phyloP scores from a whole-genome alignment of 1,140 invertebrate species.

The Gryllus bimaculatus region DNA sequence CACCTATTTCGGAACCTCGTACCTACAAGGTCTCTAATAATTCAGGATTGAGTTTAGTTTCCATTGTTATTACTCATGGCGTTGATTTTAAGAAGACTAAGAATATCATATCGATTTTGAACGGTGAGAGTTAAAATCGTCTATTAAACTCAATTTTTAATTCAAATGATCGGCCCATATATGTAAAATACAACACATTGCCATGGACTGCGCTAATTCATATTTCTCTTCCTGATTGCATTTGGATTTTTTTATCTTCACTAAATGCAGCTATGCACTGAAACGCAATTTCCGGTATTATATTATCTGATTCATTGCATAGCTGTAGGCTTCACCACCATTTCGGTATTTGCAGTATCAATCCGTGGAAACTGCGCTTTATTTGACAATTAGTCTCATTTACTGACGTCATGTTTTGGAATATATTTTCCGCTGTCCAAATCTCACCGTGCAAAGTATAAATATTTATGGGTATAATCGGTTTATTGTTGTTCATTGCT shows the following conservation, averaged over 20 bases:
- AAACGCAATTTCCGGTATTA: neutral
- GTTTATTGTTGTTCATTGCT: neutral
- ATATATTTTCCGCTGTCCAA: neutral
- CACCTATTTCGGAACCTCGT: too few relatives aligned
- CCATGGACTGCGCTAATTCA: too few relatives aligned
- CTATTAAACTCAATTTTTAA: too few relatives aligned
- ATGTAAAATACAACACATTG: too few relatives aligned
- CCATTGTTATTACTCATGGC: too few relatives aligned
- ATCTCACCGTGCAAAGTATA: neutral
- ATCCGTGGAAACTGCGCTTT: neutral
- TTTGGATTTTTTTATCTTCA: neutral
- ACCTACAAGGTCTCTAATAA: too few relatives aligned
- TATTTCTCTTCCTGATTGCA: too few relatives aligned
- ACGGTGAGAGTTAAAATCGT: too few relatives aligned
- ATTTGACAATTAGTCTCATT: slow-evolving; percentile 1
- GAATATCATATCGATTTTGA: too few relatives aligned
- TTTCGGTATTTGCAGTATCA: neutral
- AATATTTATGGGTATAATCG: neutral
- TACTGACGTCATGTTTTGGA: neutral
- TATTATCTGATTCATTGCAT: neutral
- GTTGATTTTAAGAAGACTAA: too few relatives aligned
- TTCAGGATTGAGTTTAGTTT: too few relatives aligned
- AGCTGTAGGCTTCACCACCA: neutral
- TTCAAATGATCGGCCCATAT: too few relatives aligned
- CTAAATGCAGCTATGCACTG: neutral